These are phyloP conservation scores for Flexamia atlantica DNA, from an alignment of 2,888 invertebrate species.

Conservation along the genomic window DNA sequence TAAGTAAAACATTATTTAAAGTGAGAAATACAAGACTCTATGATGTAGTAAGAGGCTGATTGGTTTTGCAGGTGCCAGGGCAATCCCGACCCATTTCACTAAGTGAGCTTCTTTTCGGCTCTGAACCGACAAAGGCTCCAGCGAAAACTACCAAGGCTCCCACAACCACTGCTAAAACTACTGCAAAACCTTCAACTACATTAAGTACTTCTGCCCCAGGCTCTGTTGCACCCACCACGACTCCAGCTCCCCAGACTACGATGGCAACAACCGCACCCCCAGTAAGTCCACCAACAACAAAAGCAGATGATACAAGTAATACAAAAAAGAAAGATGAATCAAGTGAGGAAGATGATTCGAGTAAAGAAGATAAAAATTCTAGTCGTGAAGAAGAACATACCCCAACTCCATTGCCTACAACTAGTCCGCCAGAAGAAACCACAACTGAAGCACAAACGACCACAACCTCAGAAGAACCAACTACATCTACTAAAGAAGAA, in stretches of 20 bases:
- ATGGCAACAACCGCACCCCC: not conserved
- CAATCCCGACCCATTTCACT: constrained; percentile 20
- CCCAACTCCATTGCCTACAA: not conserved
- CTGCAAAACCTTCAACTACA: constrained; percentile 13
- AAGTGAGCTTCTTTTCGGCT: constrained; percentile 13
- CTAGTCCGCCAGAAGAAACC: not conserved
- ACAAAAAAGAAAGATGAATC: not conserved
- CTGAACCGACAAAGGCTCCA: constrained; percentile 15
- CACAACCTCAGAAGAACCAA: not conserved
- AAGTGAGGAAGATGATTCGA: not conserved
- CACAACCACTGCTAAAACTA: not conserved
- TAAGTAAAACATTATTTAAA: constrained; percentile 1
- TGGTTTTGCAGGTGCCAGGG: constrained; percentile 30
- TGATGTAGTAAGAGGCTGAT: constrained; percentile 16
- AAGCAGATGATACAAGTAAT: not conserved
- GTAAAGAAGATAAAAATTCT: not conserved
- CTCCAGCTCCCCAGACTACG: not conserved
- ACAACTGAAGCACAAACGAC: not conserved
- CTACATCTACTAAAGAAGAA: not conserved
- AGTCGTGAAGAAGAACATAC: not conserved
- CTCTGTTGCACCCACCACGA: not conserved
- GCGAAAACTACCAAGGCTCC: constrained; percentile 22
- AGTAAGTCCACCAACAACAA: not conserved
- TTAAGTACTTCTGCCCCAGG: not conserved
- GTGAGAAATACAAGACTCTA: constrained; percentile 2